Evolutionary conservation across 1,140 invertebrate genomes (phyloP).

Genomic region (Sarcophaga peregrina): DNA sequence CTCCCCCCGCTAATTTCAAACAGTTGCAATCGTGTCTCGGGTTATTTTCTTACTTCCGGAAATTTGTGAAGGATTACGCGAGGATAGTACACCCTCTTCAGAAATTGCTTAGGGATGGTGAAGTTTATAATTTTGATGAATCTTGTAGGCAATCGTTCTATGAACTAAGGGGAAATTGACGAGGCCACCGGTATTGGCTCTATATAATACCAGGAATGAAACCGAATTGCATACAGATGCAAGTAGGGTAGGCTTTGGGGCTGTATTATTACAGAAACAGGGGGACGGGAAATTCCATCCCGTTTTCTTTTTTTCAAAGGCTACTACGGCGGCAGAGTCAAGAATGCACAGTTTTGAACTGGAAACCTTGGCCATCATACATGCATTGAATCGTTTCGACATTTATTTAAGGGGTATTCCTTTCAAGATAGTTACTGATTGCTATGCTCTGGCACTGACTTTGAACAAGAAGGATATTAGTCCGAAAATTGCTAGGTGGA

Average conservation of each 20-base stretch:
- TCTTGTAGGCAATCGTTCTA: neutral
- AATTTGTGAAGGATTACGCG: neutral
- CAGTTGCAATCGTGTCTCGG: neutral
- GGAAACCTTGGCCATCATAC: slow-evolving; percentile 68
- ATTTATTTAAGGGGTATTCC: slow-evolving; percentile 67
- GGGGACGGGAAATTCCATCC: slow-evolving; percentile 48
- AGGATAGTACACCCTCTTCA: neutral
- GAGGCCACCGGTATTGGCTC: slow-evolving; percentile 47
- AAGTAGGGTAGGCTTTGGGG: slow-evolving; percentile 4
- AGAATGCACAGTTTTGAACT: slow-evolving; percentile 67
- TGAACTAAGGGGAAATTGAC: slow-evolving; percentile 20
- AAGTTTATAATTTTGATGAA: neutral
- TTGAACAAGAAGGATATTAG: slow-evolving; percentile 63
- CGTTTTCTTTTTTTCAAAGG: slow-evolving; percentile 38
- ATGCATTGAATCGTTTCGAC: slow-evolving; percentile 67
- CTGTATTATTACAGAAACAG: slow-evolving; percentile 18
- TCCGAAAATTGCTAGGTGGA: slow-evolving; percentile 51
- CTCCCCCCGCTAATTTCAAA: no score
- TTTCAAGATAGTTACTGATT: slow-evolving; percentile 67
- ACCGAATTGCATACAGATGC: slow-evolving; percentile 31
- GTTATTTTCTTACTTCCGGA: neutral
- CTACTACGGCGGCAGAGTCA: slow-evolving; percentile 60
- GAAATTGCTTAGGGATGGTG: neutral
- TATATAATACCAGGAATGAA: slow-evolving; percentile 44
- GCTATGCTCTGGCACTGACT: slow-evolving; percentile 60